These are phyloP conservation scores for Trochalopteron elliotii DNA, from an alignment of 2,113 vertebrate species.

Conservation along the genomic window DNA sequence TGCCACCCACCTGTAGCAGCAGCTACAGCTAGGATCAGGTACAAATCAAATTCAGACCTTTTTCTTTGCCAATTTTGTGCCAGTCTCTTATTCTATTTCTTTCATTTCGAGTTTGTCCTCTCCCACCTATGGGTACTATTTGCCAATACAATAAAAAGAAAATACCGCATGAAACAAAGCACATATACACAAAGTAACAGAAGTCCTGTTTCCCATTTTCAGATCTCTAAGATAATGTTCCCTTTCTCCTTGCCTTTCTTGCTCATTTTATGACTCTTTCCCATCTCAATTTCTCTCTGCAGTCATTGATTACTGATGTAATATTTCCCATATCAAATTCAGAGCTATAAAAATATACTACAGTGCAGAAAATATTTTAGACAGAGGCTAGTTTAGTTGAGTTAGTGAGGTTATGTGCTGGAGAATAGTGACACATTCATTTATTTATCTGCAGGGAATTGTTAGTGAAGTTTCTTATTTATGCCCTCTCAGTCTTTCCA, in stretches of 20 bases:
- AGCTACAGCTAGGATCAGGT: not conserved
- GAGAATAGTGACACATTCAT: not conserved
- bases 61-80: not conserved
- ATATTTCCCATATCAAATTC: conserved; percentile 17
- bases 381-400: not conserved
- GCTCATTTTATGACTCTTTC: conserved; percentile 4
- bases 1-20: not conserved
- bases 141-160: not conserved
- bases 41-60: not conserved
- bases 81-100: not conserved
- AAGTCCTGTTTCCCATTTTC: not conserved
- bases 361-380: not conserved
- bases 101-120: not conserved
- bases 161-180: not conserved
- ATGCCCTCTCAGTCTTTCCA: not conserved
- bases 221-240: not conserved
- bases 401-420: not conserved
- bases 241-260: not conserved
- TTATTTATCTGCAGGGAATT: conserved; percentile 1
- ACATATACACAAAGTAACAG: not conserved
- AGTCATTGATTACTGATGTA: not conserved
- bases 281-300: not conserved
- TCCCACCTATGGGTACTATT: not conserved
- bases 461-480: not conserved
- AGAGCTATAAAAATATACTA: not conserved